Percentiles rank a stretch among this genome's conserved stretches.
Evolutionary conservation across 2,797 vertebrate species (phyloP).

Genomic region (Antennarius maculatus): DNA sequence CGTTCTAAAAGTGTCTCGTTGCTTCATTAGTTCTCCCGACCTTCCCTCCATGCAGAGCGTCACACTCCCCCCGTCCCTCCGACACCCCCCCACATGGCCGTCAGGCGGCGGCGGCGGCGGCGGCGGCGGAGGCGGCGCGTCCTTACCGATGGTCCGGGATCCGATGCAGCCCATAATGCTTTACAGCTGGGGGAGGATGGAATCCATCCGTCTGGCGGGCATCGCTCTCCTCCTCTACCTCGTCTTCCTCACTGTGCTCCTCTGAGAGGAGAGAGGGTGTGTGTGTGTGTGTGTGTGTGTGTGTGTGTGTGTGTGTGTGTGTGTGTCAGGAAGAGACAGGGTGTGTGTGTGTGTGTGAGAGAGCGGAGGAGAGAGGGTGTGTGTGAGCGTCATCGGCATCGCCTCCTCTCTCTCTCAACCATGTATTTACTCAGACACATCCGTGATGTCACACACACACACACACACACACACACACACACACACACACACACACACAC

Average conservation of each 20-base stretch:
- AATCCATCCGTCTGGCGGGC: constrained; percentile 74
- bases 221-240: constrained; percentile 55
- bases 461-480: no score
- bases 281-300: no score
- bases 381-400: constrained; percentile 53
- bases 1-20: not conserved
- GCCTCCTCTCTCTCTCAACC: constrained; percentile 27
- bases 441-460: no score
- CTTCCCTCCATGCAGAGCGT: not conserved
- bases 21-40: not conserved
- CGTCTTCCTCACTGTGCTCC: constrained; percentile 43
- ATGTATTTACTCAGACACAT: not conserved
- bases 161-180: constrained; percentile 85
- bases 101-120: constrained; percentile 3
- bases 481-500: no score
- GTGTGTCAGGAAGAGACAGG: no score
- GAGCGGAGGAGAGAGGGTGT: constrained; percentile 39
- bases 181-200: constrained; percentile 69
- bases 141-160: constrained; percentile 85
- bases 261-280: constrained; percentile 9
- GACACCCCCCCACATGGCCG: constrained; percentile 48
- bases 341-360: constrained; percentile 38
- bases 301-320: no score
- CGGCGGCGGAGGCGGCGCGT: constrained; percentile 6
- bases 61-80: not conserved